Conservation (phyloP, 2,888 invertebrate genomes). For the Scaptomyza parva region DNA sequence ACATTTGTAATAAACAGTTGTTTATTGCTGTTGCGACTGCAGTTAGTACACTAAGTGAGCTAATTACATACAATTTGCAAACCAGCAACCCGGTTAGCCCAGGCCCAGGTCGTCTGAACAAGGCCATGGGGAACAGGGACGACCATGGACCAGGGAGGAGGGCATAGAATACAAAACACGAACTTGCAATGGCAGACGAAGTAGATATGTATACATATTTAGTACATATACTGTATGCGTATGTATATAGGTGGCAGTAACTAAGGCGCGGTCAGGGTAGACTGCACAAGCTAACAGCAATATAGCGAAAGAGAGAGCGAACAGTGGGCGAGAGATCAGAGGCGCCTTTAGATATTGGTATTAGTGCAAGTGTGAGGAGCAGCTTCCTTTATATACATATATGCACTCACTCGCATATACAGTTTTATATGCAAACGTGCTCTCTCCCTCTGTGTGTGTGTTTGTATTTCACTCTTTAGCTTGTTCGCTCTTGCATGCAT, state of each 20-base stretch:
- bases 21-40: slow-evolving; percentile 38
- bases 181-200: slow-evolving; percentile 15
- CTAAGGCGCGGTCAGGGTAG: slow-evolving; percentile 73
- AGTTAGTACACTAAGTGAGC: slow-evolving; percentile 69
- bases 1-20: slow-evolving; percentile 4
- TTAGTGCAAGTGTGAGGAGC: slow-evolving; percentile 32
- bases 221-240: slow-evolving; percentile 2
- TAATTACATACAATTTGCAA: slow-evolving; percentile 72
- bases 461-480: slow-evolving; percentile 14
- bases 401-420: slow-evolving; percentile 12
- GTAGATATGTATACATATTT: background rate
- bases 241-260: slow-evolving; percentile 50
- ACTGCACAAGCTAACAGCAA: slow-evolving; percentile 69
- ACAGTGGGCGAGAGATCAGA: slow-evolving; percentile 49
- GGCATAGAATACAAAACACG: slow-evolving; percentile 12
- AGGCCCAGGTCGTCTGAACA: slow-evolving; percentile 26
- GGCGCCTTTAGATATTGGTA: slow-evolving; percentile 35
- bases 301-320: background rate
- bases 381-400: slow-evolving; percentile 45
- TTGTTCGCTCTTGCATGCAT: slow-evolving; percentile 36
- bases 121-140: background rate
- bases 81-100: slow-evolving; percentile 51
- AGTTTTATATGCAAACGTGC: background rate
- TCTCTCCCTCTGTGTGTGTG: background rate
- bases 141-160: too few relatives aligned